phyloP scores from a whole-genome alignment of 2,888 invertebrate genomes.

The Luperina testacea region DNA sequence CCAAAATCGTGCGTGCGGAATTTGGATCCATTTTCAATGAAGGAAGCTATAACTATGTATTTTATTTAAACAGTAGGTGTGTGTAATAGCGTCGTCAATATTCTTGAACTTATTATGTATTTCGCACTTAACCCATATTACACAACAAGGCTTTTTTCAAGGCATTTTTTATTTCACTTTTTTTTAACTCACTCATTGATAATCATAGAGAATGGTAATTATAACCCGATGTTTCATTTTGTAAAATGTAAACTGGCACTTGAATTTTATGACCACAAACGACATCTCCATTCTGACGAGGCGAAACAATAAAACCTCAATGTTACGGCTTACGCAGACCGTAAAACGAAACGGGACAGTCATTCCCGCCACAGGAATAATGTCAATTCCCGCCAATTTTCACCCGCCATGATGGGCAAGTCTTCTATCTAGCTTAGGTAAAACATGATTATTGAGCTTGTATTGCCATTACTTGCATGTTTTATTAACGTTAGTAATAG shows the following conservation, averaged over 20 bases:
- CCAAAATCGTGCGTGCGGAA: background rate
- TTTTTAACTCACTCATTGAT: background rate
- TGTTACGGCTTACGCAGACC: slow-evolving; percentile 71
- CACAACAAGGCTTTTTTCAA: background rate
- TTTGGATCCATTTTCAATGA: slow-evolving; percentile 1
- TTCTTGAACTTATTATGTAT: slow-evolving; percentile 6
- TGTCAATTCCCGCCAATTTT: slow-evolving; percentile 72
- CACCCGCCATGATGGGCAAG: slow-evolving; percentile 41
- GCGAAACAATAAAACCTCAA: slow-evolving; percentile 72
- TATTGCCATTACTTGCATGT: slow-evolving; percentile 5
- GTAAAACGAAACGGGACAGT: slow-evolving; percentile 77
- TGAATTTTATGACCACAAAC: slow-evolving; percentile 70
- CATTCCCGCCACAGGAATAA: slow-evolving; percentile 71
- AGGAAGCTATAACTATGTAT: slow-evolving; percentile 4
- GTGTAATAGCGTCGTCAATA: background rate
- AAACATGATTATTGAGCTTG: background rate
- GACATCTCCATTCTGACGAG: slow-evolving; percentile 73
- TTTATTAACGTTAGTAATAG: background rate
- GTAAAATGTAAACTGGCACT: slow-evolving; percentile 62
- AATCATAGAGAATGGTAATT: slow-evolving; percentile 10
- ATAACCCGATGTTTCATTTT: slow-evolving; percentile 56
- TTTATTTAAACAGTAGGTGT: background rate
- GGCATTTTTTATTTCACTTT: background rate
- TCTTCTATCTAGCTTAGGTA: slow-evolving; percentile 31
- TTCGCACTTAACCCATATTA: background rate